These are phyloP conservation scores for Digitonthophagus gazella DNA, from an alignment of 2,888 invertebrate genomes.

Conservation along the genomic window DNA sequence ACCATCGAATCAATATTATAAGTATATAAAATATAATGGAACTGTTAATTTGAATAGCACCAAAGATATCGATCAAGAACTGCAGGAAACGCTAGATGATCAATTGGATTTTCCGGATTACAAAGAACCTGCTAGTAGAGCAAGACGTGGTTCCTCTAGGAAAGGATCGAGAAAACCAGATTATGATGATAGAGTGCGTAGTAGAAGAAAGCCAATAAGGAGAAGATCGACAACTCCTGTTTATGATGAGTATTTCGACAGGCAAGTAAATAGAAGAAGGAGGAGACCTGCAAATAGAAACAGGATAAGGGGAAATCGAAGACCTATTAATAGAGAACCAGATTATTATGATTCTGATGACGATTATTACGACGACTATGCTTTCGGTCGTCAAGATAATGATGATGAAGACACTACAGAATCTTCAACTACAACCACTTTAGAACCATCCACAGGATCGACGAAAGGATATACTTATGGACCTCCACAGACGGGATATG, in stretches of 20 bases:
- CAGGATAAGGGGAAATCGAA: slow-evolving; percentile 22
- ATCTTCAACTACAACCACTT: slow-evolving; percentile 17
- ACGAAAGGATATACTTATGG: slow-evolving; percentile 23
- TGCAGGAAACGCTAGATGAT: not conserved
- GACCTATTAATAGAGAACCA: slow-evolving; percentile 26
- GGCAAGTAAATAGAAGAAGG: slow-evolving; percentile 19
- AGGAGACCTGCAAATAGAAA: slow-evolving; percentile 25
- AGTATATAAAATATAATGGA: not conserved
- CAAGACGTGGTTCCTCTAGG: slow-evolving; percentile 1
- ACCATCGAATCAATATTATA: slow-evolving; percentile 1
- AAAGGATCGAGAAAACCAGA: slow-evolving; percentile 11
- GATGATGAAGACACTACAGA: slow-evolving; percentile 18
- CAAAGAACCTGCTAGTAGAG: slow-evolving; percentile 9
- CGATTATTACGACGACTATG: slow-evolving; percentile 24
- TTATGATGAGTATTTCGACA: slow-evolving; percentile 27
- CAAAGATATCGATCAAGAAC: not conserved
- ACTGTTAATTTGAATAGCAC: not conserved
- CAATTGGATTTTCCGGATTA: slow-evolving; percentile 15
- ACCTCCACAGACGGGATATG: slow-evolving; percentile 29
- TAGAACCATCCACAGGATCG: not conserved
- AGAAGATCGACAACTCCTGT: slow-evolving; percentile 27
- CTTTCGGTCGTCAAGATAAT: slow-evolving; percentile 25
- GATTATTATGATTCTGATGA: slow-evolving; percentile 25
- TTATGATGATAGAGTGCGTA: slow-evolving; percentile 18
- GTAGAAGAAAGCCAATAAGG: slow-evolving; percentile 18